phyloP scores from a whole-genome alignment of 2,797 vertebrate species.

The Monodelphis domestica region DNA sequence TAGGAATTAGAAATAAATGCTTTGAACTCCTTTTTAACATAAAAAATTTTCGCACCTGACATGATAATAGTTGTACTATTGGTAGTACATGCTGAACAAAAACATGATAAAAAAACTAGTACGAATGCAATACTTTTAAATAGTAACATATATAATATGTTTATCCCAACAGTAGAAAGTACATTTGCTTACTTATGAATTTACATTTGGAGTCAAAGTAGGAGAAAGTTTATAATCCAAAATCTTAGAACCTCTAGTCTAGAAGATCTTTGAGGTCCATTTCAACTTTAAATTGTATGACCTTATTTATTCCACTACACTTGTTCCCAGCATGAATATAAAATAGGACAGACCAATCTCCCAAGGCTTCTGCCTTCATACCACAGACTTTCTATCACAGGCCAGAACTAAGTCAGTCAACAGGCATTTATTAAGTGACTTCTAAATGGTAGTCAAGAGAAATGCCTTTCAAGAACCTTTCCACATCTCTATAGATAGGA shows the following conservation, averaged over 20 bases:
- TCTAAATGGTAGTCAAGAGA: background rate
- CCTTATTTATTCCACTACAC: background rate
- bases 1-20: background rate
- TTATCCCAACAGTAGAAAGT: background rate
- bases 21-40: background rate
- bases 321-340: background rate
- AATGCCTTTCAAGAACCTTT: background rate
- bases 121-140: background rate
- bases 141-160: too few species aligned
- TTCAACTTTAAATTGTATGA: background rate
- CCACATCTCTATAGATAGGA: background rate
- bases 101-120: too few species aligned
- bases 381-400: background rate
- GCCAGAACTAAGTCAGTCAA: background rate
- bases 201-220: background rate
- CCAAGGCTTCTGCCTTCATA: background rate
- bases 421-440: background rate
- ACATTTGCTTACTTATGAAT: background rate
- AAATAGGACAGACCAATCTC: background rate
- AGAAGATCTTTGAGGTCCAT: background rate
- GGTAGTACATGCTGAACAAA: background rate
- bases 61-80: background rate
- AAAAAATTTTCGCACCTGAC: background rate
- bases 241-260: background rate
- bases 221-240: background rate